Evolutionary conservation across 1,140 invertebrate species (phyloP).

Genomic region (Leptinotarsa lineolata): DNA sequence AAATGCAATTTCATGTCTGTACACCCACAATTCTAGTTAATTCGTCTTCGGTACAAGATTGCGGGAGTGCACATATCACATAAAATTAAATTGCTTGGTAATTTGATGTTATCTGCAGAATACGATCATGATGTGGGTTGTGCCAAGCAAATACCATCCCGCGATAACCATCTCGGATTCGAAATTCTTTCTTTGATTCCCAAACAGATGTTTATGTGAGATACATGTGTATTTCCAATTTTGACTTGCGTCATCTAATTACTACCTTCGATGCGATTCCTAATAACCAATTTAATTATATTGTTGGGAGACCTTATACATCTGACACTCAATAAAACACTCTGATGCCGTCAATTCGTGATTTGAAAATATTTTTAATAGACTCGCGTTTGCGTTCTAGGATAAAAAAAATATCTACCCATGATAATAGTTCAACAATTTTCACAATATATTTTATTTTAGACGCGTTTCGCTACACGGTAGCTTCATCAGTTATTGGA

Average conservation of each 20-base stretch:
- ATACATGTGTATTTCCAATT: conserved; percentile 18
- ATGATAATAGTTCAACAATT: no score
- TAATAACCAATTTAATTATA: neutral
- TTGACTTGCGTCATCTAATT: conserved; percentile 16
- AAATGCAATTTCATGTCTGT: conserved; percentile 18
- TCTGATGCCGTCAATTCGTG: no score
- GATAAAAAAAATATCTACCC: no score
- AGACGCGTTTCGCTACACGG: no score
- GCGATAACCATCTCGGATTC: conserved; percentile 2
- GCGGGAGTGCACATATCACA: conserved; percentile 19
- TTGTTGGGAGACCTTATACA: neutral
- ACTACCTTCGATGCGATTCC: neutral
- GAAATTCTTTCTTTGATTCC: conserved; percentile 16
- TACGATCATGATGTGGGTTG: conserved; percentile 25
- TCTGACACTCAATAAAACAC: no score
- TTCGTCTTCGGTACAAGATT: neutral
- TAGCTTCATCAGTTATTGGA: no score
- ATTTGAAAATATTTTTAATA: no score
- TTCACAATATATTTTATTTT: no score
- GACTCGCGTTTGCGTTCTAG: no score
- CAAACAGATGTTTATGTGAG: conserved; percentile 16
- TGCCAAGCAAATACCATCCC: conserved; percentile 12
- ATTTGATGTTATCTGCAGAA: conserved; percentile 32
- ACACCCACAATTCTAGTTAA: conserved; percentile 28
- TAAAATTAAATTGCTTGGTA: conserved; percentile 31